A percentile compares a stretch with the other conserved stretches of the same genome.
phyloP scores from a whole-genome alignment of 1,140 invertebrate genomes.

The Phthorimaea operculella region DNA sequence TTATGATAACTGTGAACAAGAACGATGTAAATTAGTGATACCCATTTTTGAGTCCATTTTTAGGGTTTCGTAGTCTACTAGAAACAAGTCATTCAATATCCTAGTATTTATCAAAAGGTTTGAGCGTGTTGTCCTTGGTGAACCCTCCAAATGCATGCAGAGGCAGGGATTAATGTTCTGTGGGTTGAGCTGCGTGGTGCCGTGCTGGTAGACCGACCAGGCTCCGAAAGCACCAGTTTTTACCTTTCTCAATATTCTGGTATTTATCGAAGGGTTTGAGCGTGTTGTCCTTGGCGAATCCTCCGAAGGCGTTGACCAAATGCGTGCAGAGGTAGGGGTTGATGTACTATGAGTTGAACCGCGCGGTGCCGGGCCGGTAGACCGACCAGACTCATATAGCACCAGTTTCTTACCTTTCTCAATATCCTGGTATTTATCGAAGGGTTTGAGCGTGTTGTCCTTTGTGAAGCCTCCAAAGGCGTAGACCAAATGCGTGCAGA shows the following conservation, averaged over 20 bases:
- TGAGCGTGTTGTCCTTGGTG: slow-evolving; percentile 89
- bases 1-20: too few species aligned
- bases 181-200: slow-evolving; percentile 90
- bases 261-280: slow-evolving; percentile 94
- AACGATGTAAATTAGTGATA: too few species aligned
- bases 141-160: slow-evolving; percentile 93
- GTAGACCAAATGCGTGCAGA: slow-evolving; percentile 95
- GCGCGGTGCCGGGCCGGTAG: slow-evolving; percentile 86
- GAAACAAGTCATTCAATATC: too few species aligned
- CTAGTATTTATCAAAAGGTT: slow-evolving; percentile 94
- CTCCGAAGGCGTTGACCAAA: slow-evolving; percentile 94
- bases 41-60: too few species aligned
- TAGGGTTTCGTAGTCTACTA: too few species aligned
- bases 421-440: slow-evolving; percentile 95
- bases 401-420: slow-evolving; percentile 88
- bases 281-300: slow-evolving; percentile 90
- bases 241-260: slow-evolving; percentile 95
- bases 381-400: slow-evolving; percentile 96
- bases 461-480: slow-evolving; percentile 94
- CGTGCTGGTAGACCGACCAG: slow-evolving; percentile 90
- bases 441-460: slow-evolving; percentile 89
- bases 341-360: slow-evolving; percentile 94
- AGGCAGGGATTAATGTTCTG: slow-evolving; percentile 95
- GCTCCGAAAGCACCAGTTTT: slow-evolving; percentile 90
- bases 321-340: slow-evolving; percentile 95